These are phyloP conservation scores for Coregonus sp. DNA, from an alignment of 2,797 vertebrate species.

Conservation along the genomic window DNA sequence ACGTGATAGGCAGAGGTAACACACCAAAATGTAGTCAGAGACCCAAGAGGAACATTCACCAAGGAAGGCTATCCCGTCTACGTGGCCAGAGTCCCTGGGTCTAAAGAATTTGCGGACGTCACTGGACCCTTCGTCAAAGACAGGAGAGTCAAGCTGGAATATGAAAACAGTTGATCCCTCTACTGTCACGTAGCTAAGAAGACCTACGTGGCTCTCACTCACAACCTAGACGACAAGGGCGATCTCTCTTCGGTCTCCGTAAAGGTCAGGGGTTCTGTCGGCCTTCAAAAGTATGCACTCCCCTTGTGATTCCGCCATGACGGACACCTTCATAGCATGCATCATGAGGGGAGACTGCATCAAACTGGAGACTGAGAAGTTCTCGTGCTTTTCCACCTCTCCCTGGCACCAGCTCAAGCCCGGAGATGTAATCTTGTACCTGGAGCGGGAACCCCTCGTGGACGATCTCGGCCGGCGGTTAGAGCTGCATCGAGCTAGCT, in stretches of 20 bases:
- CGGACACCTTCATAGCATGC: neutral
- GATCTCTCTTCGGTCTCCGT: neutral
- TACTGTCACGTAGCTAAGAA: neutral
- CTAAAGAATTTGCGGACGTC: neutral
- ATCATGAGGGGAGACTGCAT: conserved; percentile 30
- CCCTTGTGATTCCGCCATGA: neutral
- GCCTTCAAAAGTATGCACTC: neutral
- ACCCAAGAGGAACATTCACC: neutral
- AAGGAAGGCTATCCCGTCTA: conserved; percentile 15
- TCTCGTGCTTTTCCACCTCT: conserved; percentile 9
- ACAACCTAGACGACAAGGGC: neutral
- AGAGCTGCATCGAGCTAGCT: neutral
- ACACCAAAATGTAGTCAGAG: neutral
- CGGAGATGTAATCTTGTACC: too few relatives aligned
- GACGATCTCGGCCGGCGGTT: neutral
- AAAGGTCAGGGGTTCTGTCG: neutral
- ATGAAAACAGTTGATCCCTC: neutral
- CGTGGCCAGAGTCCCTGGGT: neutral
- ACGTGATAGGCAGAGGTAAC: neutral
- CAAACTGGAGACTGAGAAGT: neutral
- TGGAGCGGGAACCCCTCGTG: neutral
- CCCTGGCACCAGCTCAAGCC: too few relatives aligned
- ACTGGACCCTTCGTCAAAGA: neutral
- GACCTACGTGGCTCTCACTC: neutral
- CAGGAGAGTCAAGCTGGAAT: neutral